Evolutionary conservation across 2,888 invertebrate species (phyloP).

Genomic region (Catocala fraxini): DNA sequence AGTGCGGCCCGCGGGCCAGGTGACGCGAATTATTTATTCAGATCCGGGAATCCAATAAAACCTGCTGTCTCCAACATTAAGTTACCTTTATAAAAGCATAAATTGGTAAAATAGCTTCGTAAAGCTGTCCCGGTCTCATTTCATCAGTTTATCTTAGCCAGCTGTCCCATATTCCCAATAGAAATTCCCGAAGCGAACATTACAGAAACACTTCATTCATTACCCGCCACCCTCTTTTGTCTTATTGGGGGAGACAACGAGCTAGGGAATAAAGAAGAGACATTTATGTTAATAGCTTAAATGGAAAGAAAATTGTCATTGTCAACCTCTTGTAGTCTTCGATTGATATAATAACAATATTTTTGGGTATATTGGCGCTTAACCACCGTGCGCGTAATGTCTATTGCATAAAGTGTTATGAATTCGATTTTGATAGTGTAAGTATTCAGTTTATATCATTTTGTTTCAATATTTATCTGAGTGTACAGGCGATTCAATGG

Average conservation of each 20-base stretch:
- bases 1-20: slow-evolving; percentile 18
- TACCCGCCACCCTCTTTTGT: slow-evolving; percentile 62
- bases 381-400: too few relatives aligned
- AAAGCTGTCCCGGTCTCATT: slow-evolving; percentile 59
- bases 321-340: too few relatives aligned
- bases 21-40: slow-evolving; percentile 51
- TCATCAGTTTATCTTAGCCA: slow-evolving; percentile 67
- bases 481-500: too few relatives aligned
- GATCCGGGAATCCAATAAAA: slow-evolving; percentile 46
- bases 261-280: slow-evolving; percentile 40
- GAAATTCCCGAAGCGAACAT: slow-evolving; percentile 64
- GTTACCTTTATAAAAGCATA: slow-evolving; percentile 61
- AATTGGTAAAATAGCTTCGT: slow-evolving; percentile 61
- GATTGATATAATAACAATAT: too few relatives aligned
- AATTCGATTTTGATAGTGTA: too few relatives aligned
- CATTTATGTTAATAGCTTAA: not conserved
- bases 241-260: slow-evolving; percentile 49
- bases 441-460: too few relatives aligned
- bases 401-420: too few relatives aligned
- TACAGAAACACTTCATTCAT: slow-evolving; percentile 68
- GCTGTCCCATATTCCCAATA: slow-evolving; percentile 64
- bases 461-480: too few relatives aligned
- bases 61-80: slow-evolving; percentile 42
- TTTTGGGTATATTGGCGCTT: too few relatives aligned
- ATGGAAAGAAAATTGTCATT: too few relatives aligned